Percentiles rank a stretch among this genome's conserved stretches.
phyloP scores from a whole-genome alignment of 2,113 vertebrate genomes.

The Aegithalos caudatus region DNA sequence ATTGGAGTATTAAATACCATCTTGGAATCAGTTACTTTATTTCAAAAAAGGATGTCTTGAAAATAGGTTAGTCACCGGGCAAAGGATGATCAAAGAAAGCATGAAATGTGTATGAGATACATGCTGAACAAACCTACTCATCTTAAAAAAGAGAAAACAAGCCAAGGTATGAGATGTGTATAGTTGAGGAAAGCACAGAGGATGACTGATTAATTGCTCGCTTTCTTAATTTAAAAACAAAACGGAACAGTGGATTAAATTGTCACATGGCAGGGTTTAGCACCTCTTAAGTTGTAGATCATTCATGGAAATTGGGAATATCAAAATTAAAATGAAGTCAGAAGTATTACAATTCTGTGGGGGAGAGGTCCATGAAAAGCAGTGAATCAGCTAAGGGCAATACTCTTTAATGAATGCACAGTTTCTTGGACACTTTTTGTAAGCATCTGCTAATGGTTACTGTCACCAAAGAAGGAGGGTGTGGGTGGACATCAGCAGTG shows the following conservation, averaged over 20 bases:
- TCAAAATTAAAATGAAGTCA: neutral
- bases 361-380: neutral
- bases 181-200: neutral
- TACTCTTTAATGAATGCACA: neutral
- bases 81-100: neutral
- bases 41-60: neutral
- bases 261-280: neutral
- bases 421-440: neutral
- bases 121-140: neutral
- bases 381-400: neutral
- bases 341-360: neutral
- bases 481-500: neutral
- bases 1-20: neutral
- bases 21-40: neutral
- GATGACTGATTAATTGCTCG: neutral
- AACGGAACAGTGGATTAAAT: neutral
- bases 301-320: neutral
- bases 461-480: neutral
- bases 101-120: neutral
- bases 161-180: neutral
- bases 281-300: neutral
- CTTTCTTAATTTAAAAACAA: neutral
- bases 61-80: neutral
- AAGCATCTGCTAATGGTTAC: neutral
- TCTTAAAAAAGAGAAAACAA: neutral